Evolutionary conservation across 2,888 invertebrate genomes (phyloP).

Genomic region (Drosophila infuscata): DNA sequence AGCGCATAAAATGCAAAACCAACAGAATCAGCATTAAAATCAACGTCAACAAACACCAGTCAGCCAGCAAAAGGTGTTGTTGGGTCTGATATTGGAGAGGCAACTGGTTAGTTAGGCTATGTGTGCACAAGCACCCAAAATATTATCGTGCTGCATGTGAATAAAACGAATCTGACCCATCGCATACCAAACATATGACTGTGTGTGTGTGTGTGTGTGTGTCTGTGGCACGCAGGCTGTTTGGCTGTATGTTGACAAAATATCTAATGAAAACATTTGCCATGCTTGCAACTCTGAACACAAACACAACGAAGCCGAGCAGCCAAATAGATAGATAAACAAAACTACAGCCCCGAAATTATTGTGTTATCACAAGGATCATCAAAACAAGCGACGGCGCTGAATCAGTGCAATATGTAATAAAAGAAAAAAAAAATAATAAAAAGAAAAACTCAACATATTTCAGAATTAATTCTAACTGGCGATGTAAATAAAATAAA

Average conservation of each 20-base stretch:
- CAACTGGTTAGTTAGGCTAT: slow-evolving; percentile 31
- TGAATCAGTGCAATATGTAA: background rate
- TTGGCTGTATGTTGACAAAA: slow-evolving; percentile 56
- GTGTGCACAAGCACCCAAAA: slow-evolving; percentile 22
- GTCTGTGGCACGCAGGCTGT: slow-evolving; percentile 9
- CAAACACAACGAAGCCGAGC: slow-evolving; percentile 37
- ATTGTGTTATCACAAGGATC: slow-evolving; percentile 67
- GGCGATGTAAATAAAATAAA: background rate
- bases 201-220: slow-evolving; percentile 9
- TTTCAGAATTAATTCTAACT: slow-evolving; percentile 27
- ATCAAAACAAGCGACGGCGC: slow-evolving; percentile 39
- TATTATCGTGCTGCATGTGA: slow-evolving; percentile 26
- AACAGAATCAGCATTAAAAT: slow-evolving; percentile 64
- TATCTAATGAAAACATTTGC: slow-evolving; percentile 68
- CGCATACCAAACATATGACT: slow-evolving; percentile 1
- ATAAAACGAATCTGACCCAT: slow-evolving; percentile 20
- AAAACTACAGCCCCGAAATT: slow-evolving; percentile 55
- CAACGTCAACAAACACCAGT: slow-evolving; percentile 43
- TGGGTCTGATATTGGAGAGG: slow-evolving; percentile 6
- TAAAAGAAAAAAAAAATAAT: background rate
- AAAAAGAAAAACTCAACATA: slow-evolving; percentile 2
- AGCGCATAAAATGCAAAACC: slow-evolving; percentile 66
- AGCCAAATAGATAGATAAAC: slow-evolving; percentile 62
- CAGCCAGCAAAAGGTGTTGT: slow-evolving; percentile 27
- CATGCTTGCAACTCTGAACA: slow-evolving; percentile 18